Percentiles rank a stretch among this genome's conserved stretches.
These are phyloP conservation scores for Heliconius hewitsoni DNA, from an alignment of 1,140 invertebrate genomes.

Conservation along the genomic window DNA sequence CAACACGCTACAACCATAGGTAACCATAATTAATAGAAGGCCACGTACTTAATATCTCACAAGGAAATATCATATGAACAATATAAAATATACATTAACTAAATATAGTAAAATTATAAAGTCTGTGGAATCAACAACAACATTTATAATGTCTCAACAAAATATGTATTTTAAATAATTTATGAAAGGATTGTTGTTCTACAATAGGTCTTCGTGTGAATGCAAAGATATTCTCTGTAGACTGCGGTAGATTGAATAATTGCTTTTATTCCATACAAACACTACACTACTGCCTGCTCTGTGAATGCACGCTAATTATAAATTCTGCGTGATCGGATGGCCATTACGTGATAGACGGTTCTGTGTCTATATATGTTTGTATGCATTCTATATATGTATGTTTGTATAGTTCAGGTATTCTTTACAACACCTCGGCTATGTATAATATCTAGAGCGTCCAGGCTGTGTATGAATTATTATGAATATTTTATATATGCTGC, in stretches of 20 bases:
- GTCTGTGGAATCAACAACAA: not conserved
- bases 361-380: not conserved
- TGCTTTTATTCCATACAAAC: conserved; percentile 31
- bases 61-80: not conserved
- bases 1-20: too few relatives aligned
- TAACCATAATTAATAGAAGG: too few relatives aligned
- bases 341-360: conserved; percentile 9
- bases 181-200: conserved; percentile 46
- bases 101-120: not conserved
- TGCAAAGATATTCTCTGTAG: conserved; percentile 35
- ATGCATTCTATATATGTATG: too few relatives aligned
- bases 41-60: too few relatives aligned
- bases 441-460: too few relatives aligned
- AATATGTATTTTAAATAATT: conserved; percentile 44
- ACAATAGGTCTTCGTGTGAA: conserved; percentile 42
- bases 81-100: not conserved
- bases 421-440: too few relatives aligned
- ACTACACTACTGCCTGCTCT: not conserved
- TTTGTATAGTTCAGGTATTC: too few relatives aligned
- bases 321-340: conserved; percentile 10
- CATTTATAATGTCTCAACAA: too few relatives aligned
- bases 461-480: too few relatives aligned
- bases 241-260: conserved; percentile 37
- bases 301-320: not conserved
- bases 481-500: too few relatives aligned